Base-by-base conservation (phyloP, 2,888 invertebrate genomes). In the Silvanus unidentatus region DNA sequence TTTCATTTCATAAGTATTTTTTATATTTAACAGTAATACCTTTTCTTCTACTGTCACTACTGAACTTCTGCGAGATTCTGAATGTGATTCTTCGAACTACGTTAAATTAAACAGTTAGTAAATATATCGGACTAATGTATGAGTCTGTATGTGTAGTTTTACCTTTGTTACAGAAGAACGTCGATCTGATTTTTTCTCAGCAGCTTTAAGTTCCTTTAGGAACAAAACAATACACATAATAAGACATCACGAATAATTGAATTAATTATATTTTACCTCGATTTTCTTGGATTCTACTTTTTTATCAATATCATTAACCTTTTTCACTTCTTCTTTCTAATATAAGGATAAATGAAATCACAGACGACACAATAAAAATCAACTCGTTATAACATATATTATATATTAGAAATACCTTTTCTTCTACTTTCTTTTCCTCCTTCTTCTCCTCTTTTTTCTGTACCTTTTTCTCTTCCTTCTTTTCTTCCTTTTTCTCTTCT, bases 181-280 rank as follows among this genome's bases (percentile, higher is more conserved):
- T 59, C 75, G 73, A 50, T 71, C 71, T 43, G 64, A 59, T 47
- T 75, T 74, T 60, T 75, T 76, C 62, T 76, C 75, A 45, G 78
- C 80, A 62, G 77, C 74, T 68, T 80, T 78, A 44, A 76, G 73
- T 65, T 78, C 79, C 66, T 73, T 57, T 36, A 58, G 56, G 43
- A 52, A 53, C 44, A 51, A 42, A 49, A 48, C 35, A 42, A 43
- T 13, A 48, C 40, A 55, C 45, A 38, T 49, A 48, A 29, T 44
- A 40, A 57, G 52, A 42, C 4, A 42, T 54, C 44, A 53, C 43
- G n/a, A n/a, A n/a, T n/a, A n/a, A 46, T 37, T 49, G 41, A 46
- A 30, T 40, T 45, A 47, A 38, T 54, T 47, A 49, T 44, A 42
- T 63, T 62, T 50, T 51, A 66, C 65, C 64, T 64, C 63, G 44